Conservation (phyloP, 1,140 invertebrate genomes). For the Ceratosolen solmsi region DNA sequence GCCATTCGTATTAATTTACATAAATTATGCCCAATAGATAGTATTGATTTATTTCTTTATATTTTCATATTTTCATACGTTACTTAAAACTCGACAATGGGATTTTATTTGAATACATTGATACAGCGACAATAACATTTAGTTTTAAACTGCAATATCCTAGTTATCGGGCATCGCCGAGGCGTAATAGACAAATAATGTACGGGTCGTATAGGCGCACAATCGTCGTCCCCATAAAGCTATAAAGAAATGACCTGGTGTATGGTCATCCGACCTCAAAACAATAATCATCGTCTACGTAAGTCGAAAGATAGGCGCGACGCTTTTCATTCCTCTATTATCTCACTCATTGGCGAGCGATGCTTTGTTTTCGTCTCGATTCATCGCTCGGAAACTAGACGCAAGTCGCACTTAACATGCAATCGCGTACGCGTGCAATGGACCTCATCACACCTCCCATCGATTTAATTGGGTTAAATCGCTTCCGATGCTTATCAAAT, state of each 20-base stretch:
- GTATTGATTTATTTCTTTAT: no score
- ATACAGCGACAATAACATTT: no score
- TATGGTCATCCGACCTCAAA: background rate
- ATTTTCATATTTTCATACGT: no score
- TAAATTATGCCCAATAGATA: no score
- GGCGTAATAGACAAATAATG: background rate
- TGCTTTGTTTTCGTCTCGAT: constrained; percentile 49
- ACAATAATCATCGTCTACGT: constrained; percentile 30
- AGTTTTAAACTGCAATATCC: no score
- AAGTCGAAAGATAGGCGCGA: constrained; percentile 49
- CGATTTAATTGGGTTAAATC: constrained; percentile 16
- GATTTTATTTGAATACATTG: no score
- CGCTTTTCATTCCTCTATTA: constrained; percentile 57
- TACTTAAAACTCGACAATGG: no score
- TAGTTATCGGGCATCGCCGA: no score
- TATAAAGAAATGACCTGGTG: background rate
- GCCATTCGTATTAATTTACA: no score
- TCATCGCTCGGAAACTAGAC: constrained; percentile 37
- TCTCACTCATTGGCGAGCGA: constrained; percentile 36
- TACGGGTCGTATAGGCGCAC: constrained; percentile 2
- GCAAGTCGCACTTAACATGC: background rate
- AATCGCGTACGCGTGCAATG: background rate
- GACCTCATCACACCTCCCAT: constrained; percentile 32
- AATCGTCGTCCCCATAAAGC: constrained; percentile 4
- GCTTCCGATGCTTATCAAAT: background rate